Conservation (phyloP, 2,797 vertebrate genomes). For the Serranus cabrilla region DNA sequence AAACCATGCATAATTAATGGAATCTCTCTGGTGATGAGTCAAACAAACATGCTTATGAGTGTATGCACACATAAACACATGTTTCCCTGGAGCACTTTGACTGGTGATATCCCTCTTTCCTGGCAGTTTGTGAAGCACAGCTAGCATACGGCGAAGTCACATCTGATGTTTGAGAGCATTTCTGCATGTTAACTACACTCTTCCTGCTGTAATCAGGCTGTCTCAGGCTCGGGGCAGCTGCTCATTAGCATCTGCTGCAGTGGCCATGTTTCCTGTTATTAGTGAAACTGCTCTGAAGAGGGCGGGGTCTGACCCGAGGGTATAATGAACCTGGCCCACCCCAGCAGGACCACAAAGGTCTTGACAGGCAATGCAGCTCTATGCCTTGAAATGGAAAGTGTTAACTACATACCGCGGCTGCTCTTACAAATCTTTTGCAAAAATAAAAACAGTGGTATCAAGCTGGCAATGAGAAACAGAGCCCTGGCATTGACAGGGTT, state of each 20-base stretch:
- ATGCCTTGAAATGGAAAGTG: neutral
- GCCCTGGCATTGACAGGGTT: neutral
- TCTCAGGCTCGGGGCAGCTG: conserved; percentile 67
- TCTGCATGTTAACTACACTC: conserved; percentile 54
- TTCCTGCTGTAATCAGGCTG: conserved; percentile 72
- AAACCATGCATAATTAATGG: conserved; percentile 18
- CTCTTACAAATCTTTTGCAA: neutral
- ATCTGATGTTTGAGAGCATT: conserved; percentile 44
- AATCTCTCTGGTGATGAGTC: neutral
- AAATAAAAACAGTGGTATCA: neutral
- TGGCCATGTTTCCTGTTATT: conserved; percentile 78
- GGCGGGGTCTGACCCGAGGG: conserved; percentile 46
- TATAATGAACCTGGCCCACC: conserved; percentile 40
- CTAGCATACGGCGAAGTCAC: conserved; percentile 9
- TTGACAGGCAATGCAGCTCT: conserved; percentile 14
- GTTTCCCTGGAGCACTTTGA: neutral
- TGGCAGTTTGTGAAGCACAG: conserved; percentile 3
- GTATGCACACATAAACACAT: neutral
- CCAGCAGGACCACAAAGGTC: conserved; percentile 41
- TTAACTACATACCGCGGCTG: neutral
- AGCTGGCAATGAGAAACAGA: neutral
- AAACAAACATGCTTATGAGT: conserved; percentile 20
- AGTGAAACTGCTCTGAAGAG: conserved; percentile 58
- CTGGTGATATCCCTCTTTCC: neutral
- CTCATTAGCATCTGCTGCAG: conserved; percentile 75